Evolutionary conservation across 2,888 invertebrate genomes (phyloP).

Genomic region (Aphrophora alni): DNA sequence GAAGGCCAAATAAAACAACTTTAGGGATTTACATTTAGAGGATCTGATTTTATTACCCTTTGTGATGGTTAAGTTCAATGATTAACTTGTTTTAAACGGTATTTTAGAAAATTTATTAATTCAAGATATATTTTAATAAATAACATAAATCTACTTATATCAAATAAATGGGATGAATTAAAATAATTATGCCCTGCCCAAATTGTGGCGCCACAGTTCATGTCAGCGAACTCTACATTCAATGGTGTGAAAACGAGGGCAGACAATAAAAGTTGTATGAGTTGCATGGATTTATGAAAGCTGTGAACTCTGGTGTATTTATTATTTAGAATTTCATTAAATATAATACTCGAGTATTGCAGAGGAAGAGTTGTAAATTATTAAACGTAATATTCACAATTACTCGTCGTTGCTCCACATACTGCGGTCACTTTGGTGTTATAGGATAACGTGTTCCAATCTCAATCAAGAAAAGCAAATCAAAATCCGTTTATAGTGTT

Average conservation of each 20-base stretch:
- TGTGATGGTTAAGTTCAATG: too few relatives aligned
- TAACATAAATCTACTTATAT: too few relatives aligned
- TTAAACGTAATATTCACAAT: not conserved
- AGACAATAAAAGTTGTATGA: not conserved
- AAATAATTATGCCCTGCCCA: too few relatives aligned
- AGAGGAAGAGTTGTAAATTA: not conserved
- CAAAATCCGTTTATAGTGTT: too few relatives aligned
- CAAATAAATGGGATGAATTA: too few relatives aligned
- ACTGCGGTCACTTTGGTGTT: not conserved
- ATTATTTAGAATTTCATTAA: constrained; percentile 9
- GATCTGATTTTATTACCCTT: too few relatives aligned
- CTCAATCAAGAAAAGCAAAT: too few relatives aligned
- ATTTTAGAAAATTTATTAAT: too few relatives aligned
- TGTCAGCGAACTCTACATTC: not conserved
- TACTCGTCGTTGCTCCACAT: not conserved
- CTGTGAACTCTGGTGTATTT: not conserved
- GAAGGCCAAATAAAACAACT: too few relatives aligned
- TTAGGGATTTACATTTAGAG: too few relatives aligned
- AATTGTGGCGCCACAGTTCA: not conserved
- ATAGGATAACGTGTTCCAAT: not conserved
- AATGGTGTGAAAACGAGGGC: not conserved
- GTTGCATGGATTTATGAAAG: not conserved
- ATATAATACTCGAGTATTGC: not conserved
- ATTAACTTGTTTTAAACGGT: too few relatives aligned
- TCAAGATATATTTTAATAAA: too few relatives aligned